phyloP scores from a whole-genome alignment of 2,113 vertebrate species.

The Marmota flaviventris region DNA sequence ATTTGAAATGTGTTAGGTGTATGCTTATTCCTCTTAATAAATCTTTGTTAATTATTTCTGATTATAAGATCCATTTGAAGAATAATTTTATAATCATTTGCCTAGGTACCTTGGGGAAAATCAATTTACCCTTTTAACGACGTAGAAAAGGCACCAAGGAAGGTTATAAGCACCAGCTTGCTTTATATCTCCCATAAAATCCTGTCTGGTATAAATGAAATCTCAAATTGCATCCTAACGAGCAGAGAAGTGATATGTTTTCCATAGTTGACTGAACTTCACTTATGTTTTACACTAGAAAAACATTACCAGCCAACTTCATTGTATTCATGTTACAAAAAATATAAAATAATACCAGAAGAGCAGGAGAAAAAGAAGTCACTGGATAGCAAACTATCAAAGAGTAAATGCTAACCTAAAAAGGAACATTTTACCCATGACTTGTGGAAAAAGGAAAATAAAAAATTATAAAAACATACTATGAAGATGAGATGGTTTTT shows the following conservation, averaged over 20 bases:
- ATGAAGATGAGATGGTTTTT: not conserved
- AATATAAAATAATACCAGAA: not conserved
- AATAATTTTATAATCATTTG: slow-evolving; percentile 45
- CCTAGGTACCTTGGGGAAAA: slow-evolving; percentile 18
- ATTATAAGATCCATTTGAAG: not conserved
- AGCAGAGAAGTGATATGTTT: not conserved
- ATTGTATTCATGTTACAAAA: not conserved
- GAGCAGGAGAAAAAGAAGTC: not conserved
- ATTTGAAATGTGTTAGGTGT: not conserved
- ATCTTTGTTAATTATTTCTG: not conserved
- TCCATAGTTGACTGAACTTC: not conserved
- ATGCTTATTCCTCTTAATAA: not conserved
- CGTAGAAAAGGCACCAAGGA: not conserved
- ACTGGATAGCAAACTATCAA: not conserved
- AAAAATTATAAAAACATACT: slow-evolving; percentile 40
- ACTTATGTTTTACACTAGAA: not conserved
- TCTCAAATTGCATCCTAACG: not conserved
- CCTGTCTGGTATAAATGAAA: not conserved
- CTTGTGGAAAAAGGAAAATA: not conserved
- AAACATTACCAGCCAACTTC: not conserved
- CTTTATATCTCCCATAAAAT: not conserved
- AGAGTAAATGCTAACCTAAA: not conserved
- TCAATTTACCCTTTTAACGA: not conserved
- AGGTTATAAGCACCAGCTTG: not conserved
- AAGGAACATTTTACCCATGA: not conserved